These are phyloP conservation scores for Copidosoma aretas DNA, from an alignment of 2,888 invertebrate genomes.

Conservation along the genomic window DNA sequence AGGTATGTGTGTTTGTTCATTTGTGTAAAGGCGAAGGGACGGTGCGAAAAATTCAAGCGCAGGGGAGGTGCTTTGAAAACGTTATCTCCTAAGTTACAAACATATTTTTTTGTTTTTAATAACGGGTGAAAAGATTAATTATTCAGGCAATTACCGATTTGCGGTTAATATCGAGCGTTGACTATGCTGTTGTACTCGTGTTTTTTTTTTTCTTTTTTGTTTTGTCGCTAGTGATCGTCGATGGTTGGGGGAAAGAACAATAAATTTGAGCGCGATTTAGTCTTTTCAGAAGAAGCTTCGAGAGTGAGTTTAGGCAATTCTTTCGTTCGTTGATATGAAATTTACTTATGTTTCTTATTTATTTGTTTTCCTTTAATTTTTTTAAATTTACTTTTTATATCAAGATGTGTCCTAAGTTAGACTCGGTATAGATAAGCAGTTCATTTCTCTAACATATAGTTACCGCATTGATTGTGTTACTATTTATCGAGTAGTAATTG, in stretches of 20 bases:
- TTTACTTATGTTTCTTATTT: conserved; percentile 6
- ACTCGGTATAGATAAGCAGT: not conserved
- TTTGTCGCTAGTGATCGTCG: not conserved
- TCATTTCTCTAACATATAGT: not conserved
- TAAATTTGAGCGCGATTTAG: conserved; percentile 9
- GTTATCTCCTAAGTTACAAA: not conserved
- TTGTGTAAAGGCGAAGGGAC: not conserved
- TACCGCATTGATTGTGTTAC: not conserved
- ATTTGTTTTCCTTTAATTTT: too few species aligned
- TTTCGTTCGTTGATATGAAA: conserved; percentile 15
- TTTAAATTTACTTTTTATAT: conserved; percentile 1
- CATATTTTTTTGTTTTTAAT: not conserved
- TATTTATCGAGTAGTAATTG: not conserved
- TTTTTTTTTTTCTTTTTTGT: conserved; percentile 17
- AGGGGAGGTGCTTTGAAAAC: not conserved
- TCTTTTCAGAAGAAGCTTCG: conserved; percentile 20
- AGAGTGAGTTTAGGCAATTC: conserved; percentile 14
- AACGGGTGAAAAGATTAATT: conserved; percentile 38
- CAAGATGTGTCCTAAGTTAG: not conserved
- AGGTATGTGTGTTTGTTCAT: conserved; percentile 30
- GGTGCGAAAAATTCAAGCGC: too few species aligned
- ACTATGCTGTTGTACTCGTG: conserved; percentile 45
- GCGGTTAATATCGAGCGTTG: conserved; percentile 47
- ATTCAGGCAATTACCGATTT: not conserved
- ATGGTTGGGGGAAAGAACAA: conserved; percentile 4